A percentile compares a stretch with the other conserved stretches of the same genome.
These are phyloP conservation scores for Ormyrus rosae DNA, from an alignment of 2,888 invertebrate genomes.

Conservation along the genomic window DNA sequence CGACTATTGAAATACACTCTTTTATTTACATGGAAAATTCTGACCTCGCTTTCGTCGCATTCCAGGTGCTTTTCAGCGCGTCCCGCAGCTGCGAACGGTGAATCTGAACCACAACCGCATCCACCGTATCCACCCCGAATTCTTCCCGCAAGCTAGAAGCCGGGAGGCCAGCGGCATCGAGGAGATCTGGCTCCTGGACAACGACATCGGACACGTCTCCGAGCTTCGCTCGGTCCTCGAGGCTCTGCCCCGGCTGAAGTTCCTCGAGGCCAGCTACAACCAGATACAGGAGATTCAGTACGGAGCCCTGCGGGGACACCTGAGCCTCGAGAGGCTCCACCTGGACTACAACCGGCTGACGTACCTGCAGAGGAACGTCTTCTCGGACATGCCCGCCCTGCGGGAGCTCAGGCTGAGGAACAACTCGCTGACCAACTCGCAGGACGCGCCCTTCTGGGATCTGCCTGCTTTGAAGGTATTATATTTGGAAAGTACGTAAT, in stretches of 20 bases:
- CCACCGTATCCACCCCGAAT: conserved; percentile 87
- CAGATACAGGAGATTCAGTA: conserved; percentile 86
- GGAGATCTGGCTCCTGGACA: conserved; percentile 86
- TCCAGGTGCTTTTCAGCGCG: conserved; percentile 86
- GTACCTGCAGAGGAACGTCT: conserved; percentile 86
- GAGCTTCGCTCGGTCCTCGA: conserved; percentile 86
- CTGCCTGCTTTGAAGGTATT: conserved; percentile 84
- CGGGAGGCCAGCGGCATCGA: conserved; percentile 86
- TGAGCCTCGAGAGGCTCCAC: conserved; percentile 87
- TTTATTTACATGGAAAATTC: neutral
- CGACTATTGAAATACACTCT: neutral
- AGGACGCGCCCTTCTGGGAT: conserved; percentile 89
- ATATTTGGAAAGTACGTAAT: neutral
- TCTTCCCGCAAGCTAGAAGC: conserved; percentile 80
- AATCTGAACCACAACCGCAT: conserved; percentile 88
- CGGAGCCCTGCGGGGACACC: conserved; percentile 87
- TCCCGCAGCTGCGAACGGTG: conserved; percentile 84
- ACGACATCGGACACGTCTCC: conserved; percentile 85
- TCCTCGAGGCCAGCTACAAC: conserved; percentile 88
- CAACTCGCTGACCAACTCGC: conserved; percentile 86
- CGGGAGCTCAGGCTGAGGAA: conserved; percentile 89
- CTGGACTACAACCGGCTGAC: conserved; percentile 87
- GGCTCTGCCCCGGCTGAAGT: conserved; percentile 85
- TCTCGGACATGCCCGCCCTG: conserved; percentile 89
- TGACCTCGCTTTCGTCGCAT: neutral